Evolutionary conservation across 2,888 invertebrate genomes (phyloP).

Genomic region (Zygogramma bicolorata): DNA sequence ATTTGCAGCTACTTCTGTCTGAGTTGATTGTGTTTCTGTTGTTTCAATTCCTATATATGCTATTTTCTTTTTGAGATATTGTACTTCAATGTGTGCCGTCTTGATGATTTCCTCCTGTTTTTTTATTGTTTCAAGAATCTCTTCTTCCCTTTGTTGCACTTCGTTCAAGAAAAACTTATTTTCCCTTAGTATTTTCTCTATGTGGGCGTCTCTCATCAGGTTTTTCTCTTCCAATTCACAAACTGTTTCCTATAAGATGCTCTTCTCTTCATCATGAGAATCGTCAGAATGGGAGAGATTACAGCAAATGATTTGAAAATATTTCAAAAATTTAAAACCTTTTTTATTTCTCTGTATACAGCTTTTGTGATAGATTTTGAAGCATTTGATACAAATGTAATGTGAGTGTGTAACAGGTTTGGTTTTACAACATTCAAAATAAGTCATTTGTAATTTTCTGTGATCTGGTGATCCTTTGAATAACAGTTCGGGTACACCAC

Average conservation of each 20-base stretch:
- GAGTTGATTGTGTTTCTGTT: too few relatives aligned
- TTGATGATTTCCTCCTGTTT: too few relatives aligned
- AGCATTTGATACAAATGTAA: neutral
- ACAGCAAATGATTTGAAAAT: neutral
- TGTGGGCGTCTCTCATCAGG: too few relatives aligned
- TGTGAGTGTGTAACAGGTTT: neutral
- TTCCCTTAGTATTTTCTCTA: too few relatives aligned
- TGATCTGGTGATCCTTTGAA: too few relatives aligned
- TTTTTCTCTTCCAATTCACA: neutral
- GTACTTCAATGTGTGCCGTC: too few relatives aligned
- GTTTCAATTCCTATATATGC: too few relatives aligned
- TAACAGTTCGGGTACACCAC: too few relatives aligned
- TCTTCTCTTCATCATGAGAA: neutral
- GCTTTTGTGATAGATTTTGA: slow-evolving; percentile 9
- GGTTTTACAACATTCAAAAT: neutral
- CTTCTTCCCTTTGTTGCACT: neutral
- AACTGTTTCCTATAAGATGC: neutral
- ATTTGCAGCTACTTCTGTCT: too few relatives aligned
- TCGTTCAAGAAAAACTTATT: neutral
- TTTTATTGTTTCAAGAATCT: too few relatives aligned
- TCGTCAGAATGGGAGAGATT: neutral
- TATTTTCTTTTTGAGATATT: too few relatives aligned
- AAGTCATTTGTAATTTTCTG: neutral
- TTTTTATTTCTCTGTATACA: neutral
- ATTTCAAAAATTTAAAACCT: neutral